Conservation (phyloP, 2,797 vertebrate genomes). For the Protonibea diacanthus region DNA sequence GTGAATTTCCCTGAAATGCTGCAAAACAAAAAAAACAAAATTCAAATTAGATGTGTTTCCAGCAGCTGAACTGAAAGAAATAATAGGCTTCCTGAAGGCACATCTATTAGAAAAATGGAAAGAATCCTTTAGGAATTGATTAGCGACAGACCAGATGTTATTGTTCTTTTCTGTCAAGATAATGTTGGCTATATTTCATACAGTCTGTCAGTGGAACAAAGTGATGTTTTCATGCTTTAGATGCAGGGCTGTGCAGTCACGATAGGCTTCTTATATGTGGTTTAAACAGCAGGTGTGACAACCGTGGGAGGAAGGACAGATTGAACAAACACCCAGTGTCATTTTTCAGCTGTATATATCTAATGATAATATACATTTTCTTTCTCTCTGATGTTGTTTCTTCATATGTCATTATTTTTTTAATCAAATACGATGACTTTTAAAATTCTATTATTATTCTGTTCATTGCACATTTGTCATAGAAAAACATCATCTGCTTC, state of each 20-base stretch:
- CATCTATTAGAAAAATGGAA: conserved; percentile 32
- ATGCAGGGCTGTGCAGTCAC: not conserved
- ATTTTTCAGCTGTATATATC: not conserved
- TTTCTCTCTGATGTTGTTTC: not conserved
- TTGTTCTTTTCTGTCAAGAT: conserved; percentile 37
- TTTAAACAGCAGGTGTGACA: conserved; percentile 15
- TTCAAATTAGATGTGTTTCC: conserved; percentile 7
- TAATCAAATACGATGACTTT: not conserved
- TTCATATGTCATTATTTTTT: not conserved
- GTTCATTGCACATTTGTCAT: not conserved
- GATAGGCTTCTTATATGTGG: not conserved
- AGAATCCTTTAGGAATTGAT: conserved; percentile 33
- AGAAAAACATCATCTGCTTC: not conserved
- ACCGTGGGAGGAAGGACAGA: not conserved
- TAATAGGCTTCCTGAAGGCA: conserved; percentile 22
- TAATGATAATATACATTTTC: not conserved
- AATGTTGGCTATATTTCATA: conserved; percentile 12
- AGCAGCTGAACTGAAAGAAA: conserved; percentile 18
- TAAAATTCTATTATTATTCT: not conserved
- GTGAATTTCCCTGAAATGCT: conserved; percentile 4
- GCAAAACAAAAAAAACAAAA: not conserved
- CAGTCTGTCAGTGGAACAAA: conserved; percentile 5
- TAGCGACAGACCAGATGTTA: conserved; percentile 38
- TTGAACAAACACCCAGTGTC: not conserved
- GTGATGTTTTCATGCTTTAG: not conserved